Percentiles rank a stretch among this genome's conserved stretches.
These are phyloP conservation scores for Diloba caeruleocephala DNA, from an alignment of 2,888 invertebrate genomes.

Conservation along the genomic window DNA sequence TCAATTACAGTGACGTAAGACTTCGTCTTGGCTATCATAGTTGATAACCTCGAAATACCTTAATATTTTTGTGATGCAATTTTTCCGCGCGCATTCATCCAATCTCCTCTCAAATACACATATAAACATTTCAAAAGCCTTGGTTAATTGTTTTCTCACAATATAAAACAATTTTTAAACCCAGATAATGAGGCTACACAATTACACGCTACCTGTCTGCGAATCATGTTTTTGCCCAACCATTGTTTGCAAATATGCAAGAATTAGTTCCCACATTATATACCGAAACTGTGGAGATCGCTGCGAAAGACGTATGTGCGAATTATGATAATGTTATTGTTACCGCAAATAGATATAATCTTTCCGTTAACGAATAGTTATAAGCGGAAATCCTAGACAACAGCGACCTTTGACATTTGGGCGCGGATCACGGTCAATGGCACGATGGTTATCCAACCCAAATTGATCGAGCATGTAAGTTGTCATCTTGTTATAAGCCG, in stretches of 20 bases:
- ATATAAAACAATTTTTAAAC: conserved; percentile 54
- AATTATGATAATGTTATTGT: conserved; percentile 51
- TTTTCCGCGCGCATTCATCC: conserved; percentile 33
- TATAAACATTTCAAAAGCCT: conserved; percentile 56
- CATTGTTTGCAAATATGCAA: conserved; percentile 71
- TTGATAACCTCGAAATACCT: conserved; percentile 27
- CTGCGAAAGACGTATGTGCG: conserved; percentile 37
- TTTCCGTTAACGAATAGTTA: conserved; percentile 31
- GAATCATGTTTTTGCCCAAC: conserved; percentile 69
- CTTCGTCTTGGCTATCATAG: conserved; percentile 16
- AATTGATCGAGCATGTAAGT: conserved; percentile 41
- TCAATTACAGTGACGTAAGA: conserved; percentile 29
- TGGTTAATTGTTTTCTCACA: conserved; percentile 66
- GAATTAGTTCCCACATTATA: conserved; percentile 69
- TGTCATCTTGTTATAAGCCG: conserved; percentile 42
- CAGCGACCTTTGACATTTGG: conserved; percentile 76
- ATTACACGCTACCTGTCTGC: conserved; percentile 62
- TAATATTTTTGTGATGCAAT: conserved; percentile 43
- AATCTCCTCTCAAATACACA: conserved; percentile 40
- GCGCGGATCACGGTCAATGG: conserved; percentile 69
- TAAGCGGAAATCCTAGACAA: conserved; percentile 66
- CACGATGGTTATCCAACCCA: conserved; percentile 45
- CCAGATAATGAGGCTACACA: conserved; percentile 62
- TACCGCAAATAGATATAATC: conserved; percentile 47
- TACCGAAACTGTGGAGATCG: conserved; percentile 60